Percentiles rank a stretch among this genome's conserved stretches.
Evolutionary conservation across 2,888 invertebrate species (phyloP).

Genomic region (Lobophora halterata): DNA sequence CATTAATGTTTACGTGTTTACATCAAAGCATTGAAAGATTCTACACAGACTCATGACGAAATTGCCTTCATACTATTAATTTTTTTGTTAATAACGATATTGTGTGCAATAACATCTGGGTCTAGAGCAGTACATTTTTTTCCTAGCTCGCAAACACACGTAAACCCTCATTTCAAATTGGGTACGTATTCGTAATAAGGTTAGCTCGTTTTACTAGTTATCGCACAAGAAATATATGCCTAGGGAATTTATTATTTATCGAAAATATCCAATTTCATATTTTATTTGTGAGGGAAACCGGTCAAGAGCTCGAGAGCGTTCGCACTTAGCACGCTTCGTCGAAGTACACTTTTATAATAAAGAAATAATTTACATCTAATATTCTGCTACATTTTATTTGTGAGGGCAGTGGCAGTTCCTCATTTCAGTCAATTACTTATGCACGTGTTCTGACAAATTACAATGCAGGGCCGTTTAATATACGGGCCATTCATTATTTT

Average conservation of each 20-base stretch:
- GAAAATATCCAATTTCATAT: slow-evolving; percentile 30
- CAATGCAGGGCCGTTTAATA: no score
- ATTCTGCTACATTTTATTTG: slow-evolving; percentile 6
- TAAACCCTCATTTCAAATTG: slow-evolving; percentile 31
- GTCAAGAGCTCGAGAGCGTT: slow-evolving; percentile 23
- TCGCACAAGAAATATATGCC: slow-evolving; percentile 24
- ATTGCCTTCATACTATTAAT: no score
- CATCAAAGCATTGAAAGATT: no score
- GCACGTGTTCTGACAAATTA: slow-evolving; percentile 9
- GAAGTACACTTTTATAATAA: slow-evolving; percentile 20
- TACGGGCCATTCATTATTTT: no score
- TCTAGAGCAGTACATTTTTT: slow-evolving; percentile 16
- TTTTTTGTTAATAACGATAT: no score
- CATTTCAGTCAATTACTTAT: slow-evolving; percentile 10
- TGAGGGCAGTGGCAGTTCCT: slow-evolving; percentile 5
- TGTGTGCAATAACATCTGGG: no score
- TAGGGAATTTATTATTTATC: slow-evolving; percentile 29
- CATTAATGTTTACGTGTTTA: no score
- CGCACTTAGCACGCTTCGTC: slow-evolving; percentile 12
- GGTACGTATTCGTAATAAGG: slow-evolving; percentile 30
- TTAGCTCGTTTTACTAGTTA: slow-evolving; percentile 29
- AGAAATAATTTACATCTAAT: slow-evolving; percentile 13
- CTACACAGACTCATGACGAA: no score
- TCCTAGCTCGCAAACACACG: slow-evolving; percentile 25
- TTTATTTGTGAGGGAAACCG: slow-evolving; percentile 22